Evolutionary conservation across 2,113 vertebrate species (phyloP), one percentile per base, ranked within the genome.

Genomic region (Pimephales promelas): DNA sequence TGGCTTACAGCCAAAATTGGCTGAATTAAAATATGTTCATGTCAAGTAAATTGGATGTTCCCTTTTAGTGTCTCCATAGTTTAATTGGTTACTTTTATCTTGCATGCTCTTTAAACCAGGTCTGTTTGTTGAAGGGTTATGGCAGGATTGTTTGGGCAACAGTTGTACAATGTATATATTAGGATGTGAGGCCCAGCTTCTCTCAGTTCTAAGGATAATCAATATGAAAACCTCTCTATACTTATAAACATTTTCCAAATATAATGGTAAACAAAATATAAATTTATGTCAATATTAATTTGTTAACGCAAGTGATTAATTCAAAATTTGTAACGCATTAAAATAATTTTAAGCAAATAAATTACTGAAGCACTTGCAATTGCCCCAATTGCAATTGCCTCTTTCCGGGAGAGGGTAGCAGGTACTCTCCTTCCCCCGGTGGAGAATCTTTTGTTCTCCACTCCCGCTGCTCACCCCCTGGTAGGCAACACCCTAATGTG

Each of bases 161-260:
- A 79, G 77, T 49, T 64, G 56, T 26, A 47, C 34, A 77, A 75
- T 54, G 49, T 57, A 74, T 74, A 9, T 28, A 10, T 73, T 49
- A 72, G 43, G 13, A 14, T n/a, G 20, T 20, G 71, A 28, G 20
- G 34, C 9, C 72, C 72, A 52, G 49, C 47, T 31, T 49, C 24
- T 20, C 9, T 74, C 47, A 52, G 3, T 52, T 74, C 13, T 31
- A 10, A 28, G 26, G 16, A 74, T 52, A 52, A 11, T 74, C 45
- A 18, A 74, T 52, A 74, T 13, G 47, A 49, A 10, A 45, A 13
- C 8, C n/a, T 70, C 36, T 72, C 20, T 40, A 8, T 40, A 9
- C 0, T 1, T 40, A 40, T 40, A 40, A 40, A 40, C 7, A 0
- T 40, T 40, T 8, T 70, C 26, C 31, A 40, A 34, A 68, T 68